phyloP scores from a whole-genome alignment of 2,797 vertebrate species.

The Cynodonichthys magdalenae region DNA sequence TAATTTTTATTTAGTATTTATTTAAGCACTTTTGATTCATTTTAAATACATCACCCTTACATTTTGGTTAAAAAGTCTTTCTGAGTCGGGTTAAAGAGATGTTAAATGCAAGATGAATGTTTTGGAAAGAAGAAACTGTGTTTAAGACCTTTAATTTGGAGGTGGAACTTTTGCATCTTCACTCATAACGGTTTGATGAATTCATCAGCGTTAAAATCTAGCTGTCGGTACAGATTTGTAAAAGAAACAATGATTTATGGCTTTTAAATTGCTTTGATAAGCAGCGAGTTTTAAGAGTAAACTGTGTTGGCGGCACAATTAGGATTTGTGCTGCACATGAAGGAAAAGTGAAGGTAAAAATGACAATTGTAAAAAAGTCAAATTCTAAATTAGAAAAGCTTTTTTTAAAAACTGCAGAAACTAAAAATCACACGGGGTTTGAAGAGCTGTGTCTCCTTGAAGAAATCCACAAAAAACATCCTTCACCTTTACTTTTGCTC shows the following conservation, averaged over 20 bases:
- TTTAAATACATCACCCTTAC: slow-evolving; percentile 24
- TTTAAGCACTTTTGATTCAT: slow-evolving; percentile 29
- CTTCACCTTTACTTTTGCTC: not conserved
- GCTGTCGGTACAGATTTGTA: slow-evolving; percentile 35
- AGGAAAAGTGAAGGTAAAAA: slow-evolving; percentile 12
- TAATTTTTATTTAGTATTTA: slow-evolving; percentile 17
- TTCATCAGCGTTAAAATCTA: slow-evolving; percentile 2
- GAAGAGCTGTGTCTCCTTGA: not conserved
- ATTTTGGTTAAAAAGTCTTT: slow-evolving; percentile 28
- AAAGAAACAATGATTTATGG: slow-evolving; percentile 18
- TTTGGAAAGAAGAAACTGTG: too few relatives aligned
- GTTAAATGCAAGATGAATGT: too few relatives aligned
- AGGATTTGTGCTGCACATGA: slow-evolving; percentile 2
- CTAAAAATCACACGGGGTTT: slow-evolving; percentile 6
- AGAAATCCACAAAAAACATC: not conserved
- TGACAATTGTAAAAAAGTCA: not conserved
- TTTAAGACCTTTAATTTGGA: too few relatives aligned
- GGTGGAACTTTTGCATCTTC: not conserved
- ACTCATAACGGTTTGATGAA: slow-evolving; percentile 13
- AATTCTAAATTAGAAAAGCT: not conserved
- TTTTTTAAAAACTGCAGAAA: slow-evolving; percentile 5
- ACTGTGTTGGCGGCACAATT: slow-evolving; percentile 8
- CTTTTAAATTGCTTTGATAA: slow-evolving; percentile 7
- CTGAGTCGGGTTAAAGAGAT: too few relatives aligned
- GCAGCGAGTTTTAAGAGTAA: slow-evolving; percentile 20